Conservation (phyloP, 2,797 vertebrate genomes). For the Aphelocoma californica region DNA sequence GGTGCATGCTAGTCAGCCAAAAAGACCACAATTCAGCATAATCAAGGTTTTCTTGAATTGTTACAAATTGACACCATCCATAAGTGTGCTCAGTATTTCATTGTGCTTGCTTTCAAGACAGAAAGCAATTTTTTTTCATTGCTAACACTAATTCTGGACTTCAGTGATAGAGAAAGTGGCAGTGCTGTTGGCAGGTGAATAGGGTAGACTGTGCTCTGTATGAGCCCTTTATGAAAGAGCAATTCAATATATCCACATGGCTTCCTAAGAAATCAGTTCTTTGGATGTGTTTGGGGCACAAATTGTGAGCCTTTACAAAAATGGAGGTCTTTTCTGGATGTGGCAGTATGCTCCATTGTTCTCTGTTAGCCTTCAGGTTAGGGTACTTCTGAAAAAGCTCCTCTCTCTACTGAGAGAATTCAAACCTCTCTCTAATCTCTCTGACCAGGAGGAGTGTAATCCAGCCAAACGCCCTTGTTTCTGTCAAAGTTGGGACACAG, state of each 20-base stretch:
- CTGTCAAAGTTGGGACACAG: background rate
- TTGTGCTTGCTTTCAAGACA: background rate
- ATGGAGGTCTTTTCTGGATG: background rate
- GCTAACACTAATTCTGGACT: background rate
- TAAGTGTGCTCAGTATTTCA: background rate
- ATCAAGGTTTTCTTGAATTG: background rate
- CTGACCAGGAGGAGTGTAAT: background rate
- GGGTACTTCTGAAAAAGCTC: background rate
- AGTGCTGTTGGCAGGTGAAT: background rate
- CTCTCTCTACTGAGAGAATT: background rate
- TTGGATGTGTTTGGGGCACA: background rate
- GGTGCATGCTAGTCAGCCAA: background rate
- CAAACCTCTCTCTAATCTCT: background rate
- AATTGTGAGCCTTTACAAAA: background rate
- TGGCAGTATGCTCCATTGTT: background rate
- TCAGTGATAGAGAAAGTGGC: background rate
- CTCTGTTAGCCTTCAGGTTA: background rate
- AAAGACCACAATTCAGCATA: background rate
- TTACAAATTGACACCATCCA: background rate
- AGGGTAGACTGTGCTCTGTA: background rate
- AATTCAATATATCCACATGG: background rate
- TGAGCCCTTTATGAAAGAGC: background rate
- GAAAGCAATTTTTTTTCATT: background rate
- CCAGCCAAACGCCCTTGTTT: background rate
- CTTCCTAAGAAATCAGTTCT: background rate